Conservation (phyloP, 2,888 invertebrate species). For the Dioctria rufipes region DNA sequence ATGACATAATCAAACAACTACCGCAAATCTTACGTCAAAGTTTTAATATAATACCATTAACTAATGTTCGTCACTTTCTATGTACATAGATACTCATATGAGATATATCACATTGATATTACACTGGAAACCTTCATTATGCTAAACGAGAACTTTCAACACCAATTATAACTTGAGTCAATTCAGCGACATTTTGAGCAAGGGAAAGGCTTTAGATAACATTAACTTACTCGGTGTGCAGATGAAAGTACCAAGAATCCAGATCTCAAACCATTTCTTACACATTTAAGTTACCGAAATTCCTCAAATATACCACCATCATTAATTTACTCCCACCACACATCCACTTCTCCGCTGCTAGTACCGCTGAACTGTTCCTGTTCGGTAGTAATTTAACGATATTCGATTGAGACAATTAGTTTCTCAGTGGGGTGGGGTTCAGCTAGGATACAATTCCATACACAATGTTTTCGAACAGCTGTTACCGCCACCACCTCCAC, state of each 20-base stretch:
- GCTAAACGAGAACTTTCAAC: constrained; percentile 7
- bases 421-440: neutral
- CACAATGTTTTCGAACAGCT: constrained; percentile 16
- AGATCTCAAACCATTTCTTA: neutral
- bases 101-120: no score
- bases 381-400: constrained; percentile 16
- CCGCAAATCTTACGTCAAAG: no score
- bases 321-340: neutral
- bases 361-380: neutral
- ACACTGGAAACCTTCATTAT: neutral
- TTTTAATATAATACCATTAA: no score
- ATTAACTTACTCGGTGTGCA: constrained; percentile 21
- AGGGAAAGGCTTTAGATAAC: constrained; percentile 30
- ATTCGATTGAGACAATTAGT: constrained; percentile 22
- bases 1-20: no score
- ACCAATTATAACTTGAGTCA: constrained; percentile 28
- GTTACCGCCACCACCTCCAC: neutral
- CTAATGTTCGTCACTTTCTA: no score
- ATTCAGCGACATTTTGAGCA: constrained; percentile 15
- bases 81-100: no score
- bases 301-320: constrained; percentile 14
- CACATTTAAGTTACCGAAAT: constrained; percentile 17
- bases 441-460: neutral
- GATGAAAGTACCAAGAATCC: neutral
- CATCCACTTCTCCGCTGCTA: neutral